Base-by-base conservation (phyloP, 2,888 invertebrate species). In the Drosophila picticornis region DNA sequence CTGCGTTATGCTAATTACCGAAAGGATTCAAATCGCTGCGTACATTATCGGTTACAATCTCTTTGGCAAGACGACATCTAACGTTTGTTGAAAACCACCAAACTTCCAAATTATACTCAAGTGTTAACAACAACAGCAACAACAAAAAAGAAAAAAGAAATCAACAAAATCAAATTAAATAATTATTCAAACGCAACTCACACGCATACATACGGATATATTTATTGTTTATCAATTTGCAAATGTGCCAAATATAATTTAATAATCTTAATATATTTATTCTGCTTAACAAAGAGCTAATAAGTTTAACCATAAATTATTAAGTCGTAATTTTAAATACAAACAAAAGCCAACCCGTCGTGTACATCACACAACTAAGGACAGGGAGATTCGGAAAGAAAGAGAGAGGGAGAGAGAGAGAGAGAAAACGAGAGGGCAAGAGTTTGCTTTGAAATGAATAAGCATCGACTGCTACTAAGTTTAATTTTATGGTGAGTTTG, bases 1-100 rank as follows among this genome's bases (percentile, higher is more conserved):
- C 86, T 83, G 84, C 92, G 92, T 92, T 88, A 92, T 92, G 92
- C 92, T 92, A 88, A 91, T 82, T 84, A 88, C 91, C 80, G 90
- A 92, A 92, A 91, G 85, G 89, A 90, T 91, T 64, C 92, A 91
- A 86, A 85, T 90, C 88, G 92, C 84, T 90, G 86, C 81, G 81
- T 89, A 88, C 86, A 90, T 92, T 84, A 92, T 92, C 91, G 92
- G 92, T 91, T 92, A 92, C 84, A 91, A 92, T 91, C 89, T 92
- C 77, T 92, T 92, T 82, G 92, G 92, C 91, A 92, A 92, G 82
- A 83, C 79, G 73, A 78, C 72, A 70, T 75, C 77, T 81, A 62
- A 82, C 72, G 73, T 78, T 77, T 84, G 70, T 68, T 75, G 73
- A 81, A 34, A 46, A 40, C 57, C 22, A 22, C 55, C 52, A 56